Base-by-base conservation (phyloP, 2,797 vertebrate genomes). In the Synaphobranchus kaupii region DNA sequence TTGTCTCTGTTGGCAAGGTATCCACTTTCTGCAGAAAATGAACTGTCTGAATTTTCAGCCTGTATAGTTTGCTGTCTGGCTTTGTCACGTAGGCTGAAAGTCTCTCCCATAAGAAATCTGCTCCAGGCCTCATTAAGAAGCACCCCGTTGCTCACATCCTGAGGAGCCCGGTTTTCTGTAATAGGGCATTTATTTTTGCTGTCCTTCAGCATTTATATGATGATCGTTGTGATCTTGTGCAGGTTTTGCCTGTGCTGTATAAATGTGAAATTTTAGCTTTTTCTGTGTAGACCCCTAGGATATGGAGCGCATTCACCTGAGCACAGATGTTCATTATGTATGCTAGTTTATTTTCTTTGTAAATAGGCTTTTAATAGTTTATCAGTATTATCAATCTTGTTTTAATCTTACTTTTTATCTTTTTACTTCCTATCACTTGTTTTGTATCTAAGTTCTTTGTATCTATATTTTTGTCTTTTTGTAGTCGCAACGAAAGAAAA, bases 141-240 rank as follows among this genome's bases (percentile, higher is more conserved):
- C 31, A 13, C 28, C 52, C 52, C 44, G 47, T 50, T 81, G 78
- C 47, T 81, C 78, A 81, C 12, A 50, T 81, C 47, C 47, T 25
- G 78, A n/a, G 76, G 44, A 50, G 78, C 47, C 78, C 22, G 34
- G 15, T 84, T 54, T 44, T 84, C 83, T 13, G 54, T 58, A 84
- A 84, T 60, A 60, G 48, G 20, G 4, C 83, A 60, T 28, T 58
- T 84, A 39, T 60, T 60, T 58, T 58, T 39, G 52, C 83, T 60
- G 25, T 58, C 28, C 54, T 58, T 84, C 20, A 20, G 52, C 17
- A 84, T 22, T 50, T 81, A 50, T 48, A 44, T 81, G 78, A 81
- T 81, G 78, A 81, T 81, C 73, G 34, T 44, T 81, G 78, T 81
- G 22, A 81, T 81, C 44, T 50, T 81, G 47, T 81, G 47, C 9